Evolutionary conservation across 2,113 vertebrate genomes (phyloP).

Genomic region (Melanostigma gelatinosum): DNA sequence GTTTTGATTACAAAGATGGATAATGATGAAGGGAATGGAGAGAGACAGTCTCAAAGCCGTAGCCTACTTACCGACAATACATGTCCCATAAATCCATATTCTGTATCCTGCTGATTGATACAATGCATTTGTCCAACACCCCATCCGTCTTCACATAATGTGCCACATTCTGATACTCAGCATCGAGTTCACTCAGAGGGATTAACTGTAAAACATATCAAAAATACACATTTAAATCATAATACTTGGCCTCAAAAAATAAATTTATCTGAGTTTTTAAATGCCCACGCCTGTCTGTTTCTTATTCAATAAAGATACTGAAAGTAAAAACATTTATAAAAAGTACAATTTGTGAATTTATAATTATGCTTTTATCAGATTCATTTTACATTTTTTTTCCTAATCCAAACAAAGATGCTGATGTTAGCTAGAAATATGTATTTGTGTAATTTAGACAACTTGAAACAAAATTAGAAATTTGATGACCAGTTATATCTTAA

Average conservation of each 20-base stretch:
- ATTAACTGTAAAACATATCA: conserved; percentile 62
- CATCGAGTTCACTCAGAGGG: conserved; percentile 79
- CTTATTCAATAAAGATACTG: background rate
- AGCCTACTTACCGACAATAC: conserved; percentile 85
- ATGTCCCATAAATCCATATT: conserved; percentile 92
- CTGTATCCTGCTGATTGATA: conserved; percentile 89
- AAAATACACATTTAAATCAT: background rate
- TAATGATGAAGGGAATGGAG: accelerated
- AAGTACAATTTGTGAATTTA: background rate
- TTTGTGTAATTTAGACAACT: no score
- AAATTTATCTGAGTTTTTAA: no score
- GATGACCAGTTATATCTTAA: no score
- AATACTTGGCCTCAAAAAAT: background rate
- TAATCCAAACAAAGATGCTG: no score
- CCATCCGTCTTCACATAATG: conserved; percentile 78
- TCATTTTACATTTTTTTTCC: background rate
- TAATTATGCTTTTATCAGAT: background rate
- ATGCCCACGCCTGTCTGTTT: background rate
- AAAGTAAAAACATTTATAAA: background rate
- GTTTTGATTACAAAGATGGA: accelerated
- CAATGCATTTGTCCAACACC: conserved; percentile 83
- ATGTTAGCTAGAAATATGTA: no score
- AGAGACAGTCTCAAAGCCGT: accelerated
- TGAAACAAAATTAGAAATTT: no score
- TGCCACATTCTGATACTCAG: conserved; percentile 86